Conservation (phyloP, 2,888 invertebrate genomes). For the Venusia cambrica region DNA sequence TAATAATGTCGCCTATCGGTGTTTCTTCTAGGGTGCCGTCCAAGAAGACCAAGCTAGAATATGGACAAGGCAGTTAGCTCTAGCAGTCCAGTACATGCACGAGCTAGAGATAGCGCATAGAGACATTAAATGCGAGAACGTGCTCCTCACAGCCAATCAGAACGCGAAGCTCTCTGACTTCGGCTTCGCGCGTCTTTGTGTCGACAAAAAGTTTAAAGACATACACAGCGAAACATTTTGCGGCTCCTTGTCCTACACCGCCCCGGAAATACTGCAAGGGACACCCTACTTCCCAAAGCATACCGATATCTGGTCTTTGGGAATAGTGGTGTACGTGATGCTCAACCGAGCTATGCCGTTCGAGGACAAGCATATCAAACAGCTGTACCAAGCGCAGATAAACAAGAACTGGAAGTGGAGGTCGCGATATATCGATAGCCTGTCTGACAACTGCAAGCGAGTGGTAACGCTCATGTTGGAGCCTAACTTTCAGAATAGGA, state of each 20-base stretch:
- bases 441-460: constrained; percentile 83
- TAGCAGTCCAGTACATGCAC: constrained; percentile 88
- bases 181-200: constrained; percentile 84
- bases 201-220: constrained; percentile 61
- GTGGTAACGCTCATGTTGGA: constrained; percentile 84
- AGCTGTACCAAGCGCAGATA: constrained; percentile 82
- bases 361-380: constrained; percentile 87
- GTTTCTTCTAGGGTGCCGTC: constrained; percentile 72
- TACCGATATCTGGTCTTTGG: constrained; percentile 91
- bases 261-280: constrained; percentile 92
- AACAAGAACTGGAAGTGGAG: constrained; percentile 85
- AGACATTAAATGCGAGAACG: constrained; percentile 92
- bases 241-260: constrained; percentile 92
- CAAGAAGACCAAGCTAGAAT: constrained; percentile 85
- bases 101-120: constrained; percentile 88
- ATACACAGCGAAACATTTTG: constrained; percentile 90
- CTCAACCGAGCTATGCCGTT: constrained; percentile 92
- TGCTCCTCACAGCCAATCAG: constrained; percentile 86
- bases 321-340: constrained; percentile 90
- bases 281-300: constrained; percentile 86
- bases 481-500: constrained; percentile 82
- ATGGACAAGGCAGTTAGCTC: constrained; percentile 85
- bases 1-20: neutral
- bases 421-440: constrained; percentile 78
- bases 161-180: constrained; percentile 91